phyloP scores from a whole-genome alignment of 2,113 vertebrate genomes.

The Australoheros scitulus region DNA sequence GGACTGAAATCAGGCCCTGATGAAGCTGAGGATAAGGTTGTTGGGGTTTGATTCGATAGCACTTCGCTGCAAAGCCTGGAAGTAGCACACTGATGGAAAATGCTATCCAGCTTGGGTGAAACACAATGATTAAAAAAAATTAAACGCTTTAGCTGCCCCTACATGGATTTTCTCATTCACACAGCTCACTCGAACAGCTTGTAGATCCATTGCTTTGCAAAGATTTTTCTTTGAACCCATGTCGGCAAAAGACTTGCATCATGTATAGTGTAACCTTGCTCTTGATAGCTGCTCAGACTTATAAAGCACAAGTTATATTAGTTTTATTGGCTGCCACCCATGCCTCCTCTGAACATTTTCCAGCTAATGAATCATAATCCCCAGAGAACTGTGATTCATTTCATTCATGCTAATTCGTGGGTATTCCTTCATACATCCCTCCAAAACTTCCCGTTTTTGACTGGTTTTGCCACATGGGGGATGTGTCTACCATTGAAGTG shows the following conservation, averaged over 20 bases:
- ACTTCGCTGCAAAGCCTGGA: conserved; percentile 44
- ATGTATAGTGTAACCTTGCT: conserved; percentile 2
- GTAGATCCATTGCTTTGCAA: conserved; percentile 10
- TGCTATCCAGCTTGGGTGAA: neutral
- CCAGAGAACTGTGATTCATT: conserved; percentile 44
- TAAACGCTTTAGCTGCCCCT: neutral
- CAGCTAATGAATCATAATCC: conserved; percentile 56
- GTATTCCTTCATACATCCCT: conserved; percentile 43
- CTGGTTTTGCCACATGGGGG: conserved; percentile 44
- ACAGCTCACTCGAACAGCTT: neutral
- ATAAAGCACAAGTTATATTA: conserved; percentile 17
- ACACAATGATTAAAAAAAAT: neutral
- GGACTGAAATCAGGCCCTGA: conserved; percentile 60
- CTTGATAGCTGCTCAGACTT: conserved; percentile 24
- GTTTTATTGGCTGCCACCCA: conserved; percentile 33
- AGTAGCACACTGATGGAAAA: conserved; percentile 36
- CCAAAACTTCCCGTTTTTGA: conserved; percentile 27
- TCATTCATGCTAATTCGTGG: conserved; percentile 53
- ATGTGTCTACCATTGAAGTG: conserved; percentile 55
- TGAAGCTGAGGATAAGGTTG: conserved; percentile 64
- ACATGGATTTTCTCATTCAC: conserved; percentile 11
- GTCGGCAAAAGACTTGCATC: conserved; percentile 15
- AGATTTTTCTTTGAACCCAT: conserved; percentile 23
- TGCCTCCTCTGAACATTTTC: conserved; percentile 38
- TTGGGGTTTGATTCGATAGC: conserved; percentile 53